Percentiles rank a stretch among this genome's conserved stretches.
Conservation (phyloP, 2,797 vertebrate genomes). For the Tinamus major region DNA sequence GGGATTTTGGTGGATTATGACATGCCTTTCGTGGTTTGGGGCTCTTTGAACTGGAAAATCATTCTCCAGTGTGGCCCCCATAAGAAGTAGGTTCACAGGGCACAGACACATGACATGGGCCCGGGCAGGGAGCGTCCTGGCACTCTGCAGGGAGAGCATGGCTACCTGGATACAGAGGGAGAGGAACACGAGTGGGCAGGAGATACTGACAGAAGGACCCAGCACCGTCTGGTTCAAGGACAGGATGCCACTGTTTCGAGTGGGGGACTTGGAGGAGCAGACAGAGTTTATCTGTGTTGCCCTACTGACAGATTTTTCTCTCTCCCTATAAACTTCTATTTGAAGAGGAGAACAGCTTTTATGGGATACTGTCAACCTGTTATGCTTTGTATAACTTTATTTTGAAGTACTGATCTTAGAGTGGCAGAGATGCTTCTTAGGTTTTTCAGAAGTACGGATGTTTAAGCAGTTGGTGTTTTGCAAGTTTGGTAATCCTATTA, state of each 20-base stretch:
- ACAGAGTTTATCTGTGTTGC: background rate
- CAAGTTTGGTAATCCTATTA: background rate
- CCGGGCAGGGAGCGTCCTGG: background rate
- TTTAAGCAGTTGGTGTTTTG: background rate
- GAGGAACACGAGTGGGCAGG: background rate
- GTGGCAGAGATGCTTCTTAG: background rate
- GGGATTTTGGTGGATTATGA: background rate
- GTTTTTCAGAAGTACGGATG: background rate
- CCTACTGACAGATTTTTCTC: background rate
- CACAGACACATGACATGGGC: background rate
- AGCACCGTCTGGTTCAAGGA: background rate
- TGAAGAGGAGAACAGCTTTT: conserved; percentile 17
- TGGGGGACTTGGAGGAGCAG: background rate
- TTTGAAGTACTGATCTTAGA: background rate
- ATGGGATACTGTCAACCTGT: background rate
- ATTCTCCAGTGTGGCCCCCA: background rate
- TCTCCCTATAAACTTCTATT: background rate
- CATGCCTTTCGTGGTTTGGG: background rate
- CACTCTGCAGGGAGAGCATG: background rate
- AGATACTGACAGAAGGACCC: background rate
- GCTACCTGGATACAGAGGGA: background rate
- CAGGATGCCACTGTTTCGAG: background rate
- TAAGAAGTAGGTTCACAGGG: background rate
- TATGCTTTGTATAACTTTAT: background rate
- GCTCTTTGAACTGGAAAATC: background rate